Evolutionary conservation across 2,797 vertebrate genomes (phyloP).

Genomic region (Yasuhikotakia modesta): DNA sequence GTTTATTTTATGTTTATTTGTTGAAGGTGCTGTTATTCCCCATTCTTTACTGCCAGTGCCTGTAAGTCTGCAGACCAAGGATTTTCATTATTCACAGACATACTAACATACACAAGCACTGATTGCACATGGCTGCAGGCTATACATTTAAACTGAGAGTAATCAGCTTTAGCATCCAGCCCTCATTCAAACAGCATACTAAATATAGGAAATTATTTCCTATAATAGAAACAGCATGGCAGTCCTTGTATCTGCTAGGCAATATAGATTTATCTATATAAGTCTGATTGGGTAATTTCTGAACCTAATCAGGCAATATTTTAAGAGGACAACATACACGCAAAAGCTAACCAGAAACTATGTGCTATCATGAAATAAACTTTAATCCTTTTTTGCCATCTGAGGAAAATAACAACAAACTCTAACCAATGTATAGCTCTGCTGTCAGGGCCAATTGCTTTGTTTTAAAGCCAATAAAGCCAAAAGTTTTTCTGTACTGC

Average conservation of each 20-base stretch:
- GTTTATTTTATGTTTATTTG: conserved; percentile 18
- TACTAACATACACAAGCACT: conserved; percentile 44
- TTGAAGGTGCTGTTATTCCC: conserved; percentile 17
- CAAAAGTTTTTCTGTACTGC: neutral
- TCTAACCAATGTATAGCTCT: neutral
- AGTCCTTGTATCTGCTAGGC: conserved; percentile 35
- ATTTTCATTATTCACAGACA: conserved; percentile 35
- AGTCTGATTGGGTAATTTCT: conserved; percentile 17
- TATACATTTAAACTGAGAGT: conserved; percentile 33
- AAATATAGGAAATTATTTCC: conserved; percentile 43
- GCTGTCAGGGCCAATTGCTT: neutral
- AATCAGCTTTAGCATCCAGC: conserved; percentile 34
- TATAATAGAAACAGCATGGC: conserved; percentile 34
- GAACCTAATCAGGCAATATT: conserved; percentile 25
- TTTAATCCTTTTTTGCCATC: neutral
- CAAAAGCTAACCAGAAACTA: conserved; percentile 12
- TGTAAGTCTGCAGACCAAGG: conserved; percentile 34
- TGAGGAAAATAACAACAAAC: neutral
- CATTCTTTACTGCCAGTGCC: conserved; percentile 27
- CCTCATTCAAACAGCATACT: conserved; percentile 35
- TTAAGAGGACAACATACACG: neutral
- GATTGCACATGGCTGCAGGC: conserved; percentile 39
- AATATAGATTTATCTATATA: conserved; percentile 13
- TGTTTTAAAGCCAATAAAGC: neutral
- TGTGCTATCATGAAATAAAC: neutral